Percentiles rank a stretch among this genome's conserved stretches.
Conservation (phyloP, 2,797 vertebrate genomes). For the Sebastes trivittatus region DNA sequence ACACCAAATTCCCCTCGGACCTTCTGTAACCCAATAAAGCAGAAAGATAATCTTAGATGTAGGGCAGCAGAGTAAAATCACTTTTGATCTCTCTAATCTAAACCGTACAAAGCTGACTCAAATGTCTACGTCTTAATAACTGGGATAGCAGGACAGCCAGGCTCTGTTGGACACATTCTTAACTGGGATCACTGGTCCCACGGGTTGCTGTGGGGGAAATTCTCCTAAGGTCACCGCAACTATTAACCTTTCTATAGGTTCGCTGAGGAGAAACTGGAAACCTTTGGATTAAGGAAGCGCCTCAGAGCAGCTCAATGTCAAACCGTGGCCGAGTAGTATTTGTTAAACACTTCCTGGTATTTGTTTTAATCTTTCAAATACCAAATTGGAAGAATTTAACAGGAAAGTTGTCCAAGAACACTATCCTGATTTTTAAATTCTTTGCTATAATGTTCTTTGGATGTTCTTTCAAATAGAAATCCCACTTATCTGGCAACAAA, state of each 20-base stretch:
- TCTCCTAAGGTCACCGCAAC: slow-evolving; percentile 58
- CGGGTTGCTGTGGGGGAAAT: slow-evolving; percentile 22
- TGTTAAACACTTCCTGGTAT: slow-evolving; percentile 7
- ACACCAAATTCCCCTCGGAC: not conserved
- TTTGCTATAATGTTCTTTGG: not conserved
- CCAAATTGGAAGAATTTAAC: not conserved
- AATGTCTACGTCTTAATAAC: not conserved
- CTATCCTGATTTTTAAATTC: not conserved
- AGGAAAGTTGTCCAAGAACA: not conserved
- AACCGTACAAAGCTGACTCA: slow-evolving; percentile 13
- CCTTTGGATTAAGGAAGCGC: slow-evolving; percentile 38
- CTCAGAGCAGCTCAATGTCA: slow-evolving; percentile 27
- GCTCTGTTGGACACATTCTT: slow-evolving; percentile 22
- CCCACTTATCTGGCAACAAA: not conserved
- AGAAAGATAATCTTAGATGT: slow-evolving; percentile 8
- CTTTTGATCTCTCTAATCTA: slow-evolving; percentile 25
- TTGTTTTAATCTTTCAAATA: slow-evolving; percentile 8
- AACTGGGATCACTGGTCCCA: slow-evolving; percentile 28
- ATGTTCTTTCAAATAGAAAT: not conserved
- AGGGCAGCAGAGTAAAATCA: not conserved
- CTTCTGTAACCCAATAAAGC: slow-evolving; percentile 20
- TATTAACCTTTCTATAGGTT: slow-evolving; percentile 68
- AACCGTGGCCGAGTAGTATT: not conserved
- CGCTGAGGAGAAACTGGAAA: slow-evolving; percentile 66
- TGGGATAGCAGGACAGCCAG: not conserved